Base-by-base conservation (phyloP, 2,113 vertebrate species). In the Papio anubis region DNA sequence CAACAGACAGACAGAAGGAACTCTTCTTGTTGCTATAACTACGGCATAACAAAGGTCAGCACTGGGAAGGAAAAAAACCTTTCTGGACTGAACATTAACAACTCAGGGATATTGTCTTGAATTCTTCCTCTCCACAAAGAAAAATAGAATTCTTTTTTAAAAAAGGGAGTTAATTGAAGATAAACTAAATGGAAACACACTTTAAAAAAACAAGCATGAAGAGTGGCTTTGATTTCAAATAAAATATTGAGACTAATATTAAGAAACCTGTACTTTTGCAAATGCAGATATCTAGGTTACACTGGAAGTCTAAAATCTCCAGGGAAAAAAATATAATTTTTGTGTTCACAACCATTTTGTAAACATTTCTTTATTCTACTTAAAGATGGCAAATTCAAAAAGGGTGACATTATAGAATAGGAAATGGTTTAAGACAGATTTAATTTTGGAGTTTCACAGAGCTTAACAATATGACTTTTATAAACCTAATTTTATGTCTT, bases 1-100 rank as follows among this genome's bases (percentile, higher is more conserved):
- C 72, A 73, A 73, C 92, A 97, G 97, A 95, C 94, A 94, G 96
- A 98, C 96, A 98, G 97, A 97, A 93, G 88, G 87, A 98, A 96
- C 81, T 94, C 96, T 97, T 88, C 90, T 94, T 70, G 95, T 96
- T 94, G 96, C 95, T 95, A 80, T 98, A 97, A 97, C 97, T 97
- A 97, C 90, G 5, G 88, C 57, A 66, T 70, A 96, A 88, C 97
- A 98, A 97, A 97, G 95, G 93, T 97, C 97, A 97, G 92, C 84
- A 57, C n/a, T 50, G 64, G 61, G 27, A 30, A 55, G 59, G 61
- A 70, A 40, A 78, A 75, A 76, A 66, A 35, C 17, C 78, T 83
- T 90, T 12, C 81, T 79, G 80, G 57, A 90, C 32, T 93, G 78
- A 96, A 86, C 20, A 20, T 79, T 92, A 92, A 95, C 52, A 88